Percentiles rank a stretch among this genome's conserved stretches.
Evolutionary conservation across 2,797 vertebrate species (phyloP).

Genomic region (Lerista edwardsae): DNA sequence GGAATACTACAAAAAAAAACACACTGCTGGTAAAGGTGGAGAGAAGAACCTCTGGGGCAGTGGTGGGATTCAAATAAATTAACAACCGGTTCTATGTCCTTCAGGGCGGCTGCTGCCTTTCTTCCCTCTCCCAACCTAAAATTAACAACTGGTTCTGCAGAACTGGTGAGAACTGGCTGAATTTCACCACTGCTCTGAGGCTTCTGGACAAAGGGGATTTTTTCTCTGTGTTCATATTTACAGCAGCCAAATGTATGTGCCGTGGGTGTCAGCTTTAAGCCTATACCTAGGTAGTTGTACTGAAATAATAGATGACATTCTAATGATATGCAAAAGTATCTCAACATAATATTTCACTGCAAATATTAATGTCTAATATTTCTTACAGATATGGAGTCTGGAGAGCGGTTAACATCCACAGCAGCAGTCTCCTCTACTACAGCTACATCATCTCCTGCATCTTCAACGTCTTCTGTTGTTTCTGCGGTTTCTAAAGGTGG

Average conservation of each 20-base stretch:
- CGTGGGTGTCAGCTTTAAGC: background rate
- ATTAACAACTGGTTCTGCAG: too few species aligned
- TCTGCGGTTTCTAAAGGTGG: slow-evolving; percentile 80
- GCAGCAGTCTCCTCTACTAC: slow-evolving; percentile 79
- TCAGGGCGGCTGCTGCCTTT: too few species aligned
- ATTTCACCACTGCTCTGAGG: too few species aligned
- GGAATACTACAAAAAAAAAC: too few species aligned
- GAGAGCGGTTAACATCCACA: slow-evolving; percentile 84
- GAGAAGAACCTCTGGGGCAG: too few species aligned
- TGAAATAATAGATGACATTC: background rate
- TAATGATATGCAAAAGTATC: background rate
- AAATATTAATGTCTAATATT: slow-evolving; percentile 37
- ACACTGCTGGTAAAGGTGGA: too few species aligned
- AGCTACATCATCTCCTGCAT: slow-evolving; percentile 83
- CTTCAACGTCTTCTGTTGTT: slow-evolving; percentile 79
- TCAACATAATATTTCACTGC: background rate
- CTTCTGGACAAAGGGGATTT: background rate
- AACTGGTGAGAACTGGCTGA: too few species aligned
- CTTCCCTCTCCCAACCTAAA: too few species aligned
- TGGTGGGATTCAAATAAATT: too few species aligned
- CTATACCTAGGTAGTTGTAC: background rate
- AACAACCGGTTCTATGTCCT: too few species aligned
- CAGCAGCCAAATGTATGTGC: background rate
- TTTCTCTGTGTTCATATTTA: background rate
- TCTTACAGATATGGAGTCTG: slow-evolving; percentile 93